Base-by-base conservation (phyloP, 2,797 vertebrate genomes). In the Acanthurus lineatus region DNA sequence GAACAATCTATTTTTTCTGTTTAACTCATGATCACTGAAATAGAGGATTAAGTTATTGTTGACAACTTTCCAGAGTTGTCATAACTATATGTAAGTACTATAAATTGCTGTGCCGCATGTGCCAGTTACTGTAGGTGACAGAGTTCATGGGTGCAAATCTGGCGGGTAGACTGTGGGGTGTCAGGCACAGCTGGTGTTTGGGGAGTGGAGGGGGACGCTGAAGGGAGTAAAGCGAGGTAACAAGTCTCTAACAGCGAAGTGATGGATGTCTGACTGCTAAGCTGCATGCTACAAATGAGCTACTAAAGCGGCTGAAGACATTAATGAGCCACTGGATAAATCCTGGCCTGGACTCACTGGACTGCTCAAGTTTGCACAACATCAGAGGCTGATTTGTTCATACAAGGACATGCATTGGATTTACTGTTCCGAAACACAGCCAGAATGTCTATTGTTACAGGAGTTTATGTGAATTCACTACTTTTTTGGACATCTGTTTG, bases 261-360 rank as follows among this genome's bases (percentile, higher is more conserved):
- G 88, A 87, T 89, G 81, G 70, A 85, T 70, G 79, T 64, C 77
- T 76, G 82, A 84, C 80, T 59, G 65, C 80, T 91, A 91, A 93
- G 85, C 90, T 83, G 69, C 47, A n/a, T 32, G 20, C 72, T 84
- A 88, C 79, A 91, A 88, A 80, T 72, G 82, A 90, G 76, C 63
- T 78, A 83, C 79, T 82, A 89, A 91, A 88, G 83, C 90, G 76
- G 76, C 79, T 91, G 88, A 88, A 77, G 80, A 77, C 77, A 81
- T 80, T 83, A 87, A 85, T 84, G 76, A 73, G 75, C 32, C 16
- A 17, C 7, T 22, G 53, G 19, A 47, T 62, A 90, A 93, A 92
- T 82, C 87, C 86, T 58, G 93, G 86, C 54, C 77, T 80, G 92
- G 89, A 93, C 9, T 76, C 17, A 32, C 61, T 82, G 79, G 83